Evolutionary conservation across 2,888 invertebrate species (phyloP).

Genomic region (Caradrina clavipalpis): DNA sequence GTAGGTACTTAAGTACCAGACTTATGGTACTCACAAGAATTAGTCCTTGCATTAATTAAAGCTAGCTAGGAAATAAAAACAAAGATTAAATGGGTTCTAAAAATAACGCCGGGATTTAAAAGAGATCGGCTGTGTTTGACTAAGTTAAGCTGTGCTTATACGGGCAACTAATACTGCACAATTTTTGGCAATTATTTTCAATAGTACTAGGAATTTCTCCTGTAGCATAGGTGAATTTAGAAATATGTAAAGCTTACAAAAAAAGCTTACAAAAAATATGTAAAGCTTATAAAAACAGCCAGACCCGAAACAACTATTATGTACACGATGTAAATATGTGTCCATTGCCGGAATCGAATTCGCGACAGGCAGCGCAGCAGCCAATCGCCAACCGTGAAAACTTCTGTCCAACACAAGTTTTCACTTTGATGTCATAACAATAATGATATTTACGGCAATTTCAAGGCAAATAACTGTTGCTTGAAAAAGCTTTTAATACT

Average conservation of each 20-base stretch:
- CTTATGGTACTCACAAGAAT: conserved; percentile 53
- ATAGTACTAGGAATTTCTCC: too few relatives aligned
- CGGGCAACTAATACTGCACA: not conserved
- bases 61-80: conserved; percentile 49
- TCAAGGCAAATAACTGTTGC: not conserved
- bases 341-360: too few relatives aligned
- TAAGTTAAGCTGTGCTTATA: not conserved
- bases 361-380: too few relatives aligned
- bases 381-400: too few relatives aligned
- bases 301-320: too few relatives aligned
- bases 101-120: conserved; percentile 43
- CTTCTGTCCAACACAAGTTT: too few relatives aligned
- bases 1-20: conserved; percentile 30
- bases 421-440: not conserved
- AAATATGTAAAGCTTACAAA: too few relatives aligned
- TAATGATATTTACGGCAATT: not conserved
- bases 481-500: too few relatives aligned
- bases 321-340: too few relatives aligned
- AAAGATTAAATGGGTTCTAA: conserved; percentile 34
- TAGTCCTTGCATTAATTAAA: conserved; percentile 59
- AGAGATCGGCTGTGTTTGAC: conserved; percentile 35
- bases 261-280: too few relatives aligned
- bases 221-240: too few relatives aligned
- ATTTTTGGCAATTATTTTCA: not conserved
- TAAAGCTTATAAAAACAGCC: too few relatives aligned